These are phyloP conservation scores for Parnassius mnemosyne DNA, from an alignment of 2,888 invertebrate species.

Conservation along the genomic window DNA sequence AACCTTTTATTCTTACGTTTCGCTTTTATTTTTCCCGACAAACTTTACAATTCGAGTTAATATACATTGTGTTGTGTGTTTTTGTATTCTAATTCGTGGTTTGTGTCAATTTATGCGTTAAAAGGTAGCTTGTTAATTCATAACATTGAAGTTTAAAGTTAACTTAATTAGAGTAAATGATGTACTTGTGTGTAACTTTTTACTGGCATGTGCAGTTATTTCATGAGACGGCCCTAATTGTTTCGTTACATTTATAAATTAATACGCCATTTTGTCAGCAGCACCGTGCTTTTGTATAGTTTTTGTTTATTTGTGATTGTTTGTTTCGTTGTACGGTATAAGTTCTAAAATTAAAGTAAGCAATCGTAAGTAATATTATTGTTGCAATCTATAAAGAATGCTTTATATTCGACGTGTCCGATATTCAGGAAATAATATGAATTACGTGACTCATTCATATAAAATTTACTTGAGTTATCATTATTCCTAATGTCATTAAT, in stretches of 20 bases:
- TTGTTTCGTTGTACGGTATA: conserved; percentile 24
- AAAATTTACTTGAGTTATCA: too few species aligned
- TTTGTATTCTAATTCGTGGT: conserved; percentile 38
- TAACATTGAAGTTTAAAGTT: conserved; percentile 49
- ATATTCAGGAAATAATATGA: too few species aligned
- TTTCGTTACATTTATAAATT: conserved; percentile 57
- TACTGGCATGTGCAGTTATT: conserved; percentile 73
- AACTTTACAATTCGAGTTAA: conserved; percentile 47
- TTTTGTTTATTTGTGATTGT: conserved; percentile 10
- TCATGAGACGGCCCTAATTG: conserved; percentile 65
- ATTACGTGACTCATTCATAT: too few species aligned
- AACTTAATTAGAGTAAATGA: conserved; percentile 60
- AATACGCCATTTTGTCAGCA: conserved; percentile 65
- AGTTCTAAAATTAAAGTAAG: conserved; percentile 5
- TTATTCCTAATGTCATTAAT: too few species aligned
- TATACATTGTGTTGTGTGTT: conserved; percentile 35
- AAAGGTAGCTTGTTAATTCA: conserved; percentile 68
- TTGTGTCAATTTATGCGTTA: conserved; percentile 36
- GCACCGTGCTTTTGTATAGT: conserved; percentile 34
- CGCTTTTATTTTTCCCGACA: conserved; percentile 58
- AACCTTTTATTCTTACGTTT: conserved; percentile 70
- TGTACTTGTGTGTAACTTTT: conserved; percentile 56
- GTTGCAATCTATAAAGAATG: neutral
- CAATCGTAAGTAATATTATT: conserved; percentile 10
- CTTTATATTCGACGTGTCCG: neutral